phyloP scores from a whole-genome alignment of 2,888 invertebrate genomes.

The Sericinus montela region DNA sequence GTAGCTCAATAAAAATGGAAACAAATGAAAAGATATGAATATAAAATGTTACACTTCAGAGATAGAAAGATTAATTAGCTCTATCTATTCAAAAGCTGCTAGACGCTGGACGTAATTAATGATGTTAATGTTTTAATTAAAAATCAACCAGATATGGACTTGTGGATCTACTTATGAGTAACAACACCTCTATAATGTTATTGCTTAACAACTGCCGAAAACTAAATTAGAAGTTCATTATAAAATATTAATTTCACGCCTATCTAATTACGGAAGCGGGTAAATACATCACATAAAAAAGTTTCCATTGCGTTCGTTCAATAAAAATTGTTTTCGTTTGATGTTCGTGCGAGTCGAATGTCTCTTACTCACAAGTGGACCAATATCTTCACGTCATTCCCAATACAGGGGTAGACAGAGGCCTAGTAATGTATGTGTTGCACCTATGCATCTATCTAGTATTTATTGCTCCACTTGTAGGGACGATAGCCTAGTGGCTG shows the following conservation, averaged over 20 bases:
- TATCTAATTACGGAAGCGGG: conserved; percentile 47
- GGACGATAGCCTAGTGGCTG: too few species aligned
- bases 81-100: background rate
- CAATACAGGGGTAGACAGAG: too few species aligned
- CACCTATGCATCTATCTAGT: too few species aligned
- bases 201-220: conserved; percentile 6
- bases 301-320: conserved; percentile 36
- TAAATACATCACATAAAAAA: conserved; percentile 40
- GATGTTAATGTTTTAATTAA: conserved; percentile 8
- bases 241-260: conserved; percentile 52
- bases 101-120: background rate
- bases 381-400: too few species aligned
- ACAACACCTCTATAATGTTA: conserved; percentile 1
- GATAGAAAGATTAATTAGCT: too few species aligned
- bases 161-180: background rate
- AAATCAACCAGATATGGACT: background rate
- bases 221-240: conserved; percentile 34
- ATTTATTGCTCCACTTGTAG: too few species aligned
- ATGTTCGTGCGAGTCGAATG: too few species aligned
- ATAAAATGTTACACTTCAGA: background rate
- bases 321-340: too few species aligned
- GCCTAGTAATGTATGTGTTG: too few species aligned
- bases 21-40: too few species aligned
- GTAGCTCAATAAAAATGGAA: too few species aligned
- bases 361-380: too few species aligned